Evolutionary conservation across 2,113 vertebrate genomes (phyloP), one percentile per base, ranked within the genome.

Genomic region (Rhinogobius similis): DNA sequence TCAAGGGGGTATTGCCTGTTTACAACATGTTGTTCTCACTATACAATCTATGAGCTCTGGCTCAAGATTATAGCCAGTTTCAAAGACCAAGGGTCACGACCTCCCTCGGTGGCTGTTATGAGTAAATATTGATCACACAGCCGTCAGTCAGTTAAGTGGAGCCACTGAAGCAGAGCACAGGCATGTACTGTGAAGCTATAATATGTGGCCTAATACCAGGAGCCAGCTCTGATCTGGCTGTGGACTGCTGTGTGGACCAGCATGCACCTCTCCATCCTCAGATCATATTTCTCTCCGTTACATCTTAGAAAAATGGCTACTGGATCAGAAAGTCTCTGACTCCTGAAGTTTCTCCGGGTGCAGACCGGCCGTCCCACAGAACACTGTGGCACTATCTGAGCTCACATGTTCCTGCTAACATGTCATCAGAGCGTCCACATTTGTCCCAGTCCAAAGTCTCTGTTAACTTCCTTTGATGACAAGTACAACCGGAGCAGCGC

Each of bases 401-500:
- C 81, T 86, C 77, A 81, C 75, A 68, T 69, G 79, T 64, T 80
- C 73, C 73, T 79, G 68, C 70, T 69, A 62, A 21, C 82, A 80
- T 92, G 89, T 92, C 93, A 92, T 92, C 89, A 58, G 64, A 73
- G 66, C 67, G 23, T 26, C 77, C 4, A 62, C 66, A 76, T 65
- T 67, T 68, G 72, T 79, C 70, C 83, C 72, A 65, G 46, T 75
- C 76, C 75, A 85, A 86, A 75, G 77, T 79, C 79, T 81, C 87
- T 76, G 85, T 80, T 78, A 62, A 89, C 92, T 91, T 93, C 92
- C 90, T 92, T 85, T 90, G 92, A 82, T 93, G 90, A 93, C 87
- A 93, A 89, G 85, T 26, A 38, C 82, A 78, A 86, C 23, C 75
- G 69, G 82, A 84, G 66, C 71, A 79, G 74, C 78, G 82, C 52